These are phyloP conservation scores for Melinaea menophilus DNA, from an alignment of 2,888 invertebrate species.

Conservation along the genomic window DNA sequence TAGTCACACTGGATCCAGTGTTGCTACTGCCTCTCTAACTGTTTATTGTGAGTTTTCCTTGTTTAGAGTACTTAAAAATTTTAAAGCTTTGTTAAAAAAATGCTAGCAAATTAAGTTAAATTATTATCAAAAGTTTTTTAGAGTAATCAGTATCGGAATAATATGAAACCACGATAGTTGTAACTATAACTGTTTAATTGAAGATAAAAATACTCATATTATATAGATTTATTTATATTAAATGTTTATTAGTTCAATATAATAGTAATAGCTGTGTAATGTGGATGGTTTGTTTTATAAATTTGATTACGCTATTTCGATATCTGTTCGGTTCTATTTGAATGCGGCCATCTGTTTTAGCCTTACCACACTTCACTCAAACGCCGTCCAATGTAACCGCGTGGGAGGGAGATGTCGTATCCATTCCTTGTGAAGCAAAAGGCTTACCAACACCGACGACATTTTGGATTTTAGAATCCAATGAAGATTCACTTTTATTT, in stretches of 20 bases:
- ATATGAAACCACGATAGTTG: too few relatives aligned
- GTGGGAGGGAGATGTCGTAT: constrained; percentile 90
- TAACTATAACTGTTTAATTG: too few relatives aligned
- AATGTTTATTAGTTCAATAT: neutral
- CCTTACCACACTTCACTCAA: constrained; percentile 91
- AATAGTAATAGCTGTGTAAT: constrained; percentile 16
- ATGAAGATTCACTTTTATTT: constrained; percentile 81
- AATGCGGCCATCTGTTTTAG: constrained; percentile 80
- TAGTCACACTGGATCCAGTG: constrained; percentile 92
- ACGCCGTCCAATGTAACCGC: constrained; percentile 93
- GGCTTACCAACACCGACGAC: constrained; percentile 96
- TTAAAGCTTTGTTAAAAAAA: too few relatives aligned
- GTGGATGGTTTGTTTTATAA: constrained; percentile 42
- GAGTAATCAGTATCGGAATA: too few relatives aligned
- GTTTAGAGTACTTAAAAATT: constrained; percentile 10
- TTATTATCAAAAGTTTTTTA: too few relatives aligned
- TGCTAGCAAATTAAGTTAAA: too few relatives aligned
- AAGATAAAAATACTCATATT: too few relatives aligned
- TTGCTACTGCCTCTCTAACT: constrained; percentile 91
- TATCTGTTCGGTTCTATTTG: constrained; percentile 60
- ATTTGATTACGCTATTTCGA: constrained; percentile 67
- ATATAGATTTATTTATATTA: neutral
- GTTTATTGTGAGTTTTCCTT: constrained; percentile 89
- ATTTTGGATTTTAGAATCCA: constrained; percentile 97
- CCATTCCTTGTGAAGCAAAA: constrained; percentile 93